phyloP scores from a whole-genome alignment of 2,113 vertebrate species.

The Periophthalmus modestus region DNA sequence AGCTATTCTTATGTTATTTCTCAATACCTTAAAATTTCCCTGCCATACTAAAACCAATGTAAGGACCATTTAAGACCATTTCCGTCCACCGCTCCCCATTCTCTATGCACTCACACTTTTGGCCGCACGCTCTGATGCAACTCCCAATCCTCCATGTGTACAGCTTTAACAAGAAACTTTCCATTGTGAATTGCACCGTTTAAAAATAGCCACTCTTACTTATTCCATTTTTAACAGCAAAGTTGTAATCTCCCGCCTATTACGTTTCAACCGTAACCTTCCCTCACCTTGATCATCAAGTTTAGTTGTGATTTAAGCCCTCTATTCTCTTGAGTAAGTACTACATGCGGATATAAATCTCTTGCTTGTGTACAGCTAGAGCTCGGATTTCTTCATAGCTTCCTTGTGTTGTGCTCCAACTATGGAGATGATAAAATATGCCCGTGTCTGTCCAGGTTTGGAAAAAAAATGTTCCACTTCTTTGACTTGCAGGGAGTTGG shows the following conservation, averaged over 20 bases:
- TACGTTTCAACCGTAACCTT: slow-evolving; percentile 9
- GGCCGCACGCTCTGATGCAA: slow-evolving; percentile 3
- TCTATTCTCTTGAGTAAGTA: slow-evolving; percentile 32
- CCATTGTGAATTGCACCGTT: neutral
- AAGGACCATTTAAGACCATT: slow-evolving; percentile 3
- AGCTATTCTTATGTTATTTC: no score
- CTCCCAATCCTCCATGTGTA: neutral
- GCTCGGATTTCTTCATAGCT: slow-evolving; percentile 51
- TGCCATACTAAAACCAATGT: neutral
- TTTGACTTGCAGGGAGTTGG: slow-evolving; percentile 62
- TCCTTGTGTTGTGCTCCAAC: slow-evolving; percentile 36
- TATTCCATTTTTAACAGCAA: slow-evolving; percentile 15
- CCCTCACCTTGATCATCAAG: slow-evolving; percentile 29
- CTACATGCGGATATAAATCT: slow-evolving; percentile 43
- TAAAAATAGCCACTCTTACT: slow-evolving; percentile 12
- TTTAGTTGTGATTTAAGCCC: slow-evolving; percentile 17
- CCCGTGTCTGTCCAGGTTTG: slow-evolving; percentile 47
- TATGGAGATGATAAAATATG: slow-evolving; percentile 57
- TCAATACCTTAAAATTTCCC: neutral
- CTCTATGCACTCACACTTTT: neutral
- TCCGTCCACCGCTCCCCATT: neutral
- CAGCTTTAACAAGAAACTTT: slow-evolving; percentile 7
- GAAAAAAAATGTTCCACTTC: slow-evolving; percentile 56
- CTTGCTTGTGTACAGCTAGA: slow-evolving; percentile 36
- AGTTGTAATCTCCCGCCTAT: slow-evolving; percentile 2